Base-by-base conservation (phyloP, 2,888 invertebrate species). In the Mythimna vitellina region DNA sequence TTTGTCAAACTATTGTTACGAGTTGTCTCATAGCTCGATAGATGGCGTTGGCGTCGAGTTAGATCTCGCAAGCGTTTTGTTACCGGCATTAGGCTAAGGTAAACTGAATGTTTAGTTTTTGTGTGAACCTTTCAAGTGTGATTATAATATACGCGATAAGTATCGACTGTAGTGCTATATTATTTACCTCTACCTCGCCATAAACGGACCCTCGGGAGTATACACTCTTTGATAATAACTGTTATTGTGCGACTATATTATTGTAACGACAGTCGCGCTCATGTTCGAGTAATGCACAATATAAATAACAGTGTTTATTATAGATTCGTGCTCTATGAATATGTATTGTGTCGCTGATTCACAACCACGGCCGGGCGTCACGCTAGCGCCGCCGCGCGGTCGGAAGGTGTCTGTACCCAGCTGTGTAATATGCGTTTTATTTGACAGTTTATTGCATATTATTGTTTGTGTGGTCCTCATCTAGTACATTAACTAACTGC, bases 281-380 rank as follows among this genome's bases (percentile, higher is more conserved):
- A 63, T 71, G 82, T 78, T 3, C n/a, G 20, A 49, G 25, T 82
- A 53, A 82, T 65, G 80, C 46, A 14, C 25, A 29, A 49, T 1
- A 20, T 83, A 67, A 83, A 79, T 72, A 65, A 12, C 14, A 54
- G 0, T 42, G 60, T 83, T 79, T 79, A 79, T 82, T 66, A 35
- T 20, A 71, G 38, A 22, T 57, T 22, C 12, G 63, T 46, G 46
- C 35, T 22, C 9, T 62, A 71, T 64, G 65, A 65, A 73, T 66
- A 63, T 66, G 54, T 54, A 72, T 64, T 14, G 54, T 57, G 8
- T 29, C 22, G 53, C 53, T 54, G 57, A 42, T 67, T 46, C 60
- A 57, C 61, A 12, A 38, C 5, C 7, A 14, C 42, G 42, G 14
- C 8, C 42, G 5, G 5, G 38, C 38, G 12, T 38, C 38, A 38